These are phyloP conservation scores for Callorhinus ursinus DNA, from an alignment of 2,113 vertebrate species.

Conservation along the genomic window DNA sequence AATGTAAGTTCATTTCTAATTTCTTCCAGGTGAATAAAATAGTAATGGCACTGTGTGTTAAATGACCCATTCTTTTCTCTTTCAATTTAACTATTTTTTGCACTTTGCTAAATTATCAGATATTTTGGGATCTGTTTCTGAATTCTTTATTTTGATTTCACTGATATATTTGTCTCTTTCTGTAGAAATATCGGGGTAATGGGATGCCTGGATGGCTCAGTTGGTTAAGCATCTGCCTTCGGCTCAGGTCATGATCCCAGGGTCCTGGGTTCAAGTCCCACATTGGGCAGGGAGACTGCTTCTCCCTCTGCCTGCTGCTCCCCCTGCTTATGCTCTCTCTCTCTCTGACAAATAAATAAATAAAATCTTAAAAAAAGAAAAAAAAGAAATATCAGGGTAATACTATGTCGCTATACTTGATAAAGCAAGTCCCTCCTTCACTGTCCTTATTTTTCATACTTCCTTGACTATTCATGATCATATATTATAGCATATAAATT, in stretches of 20 bases:
- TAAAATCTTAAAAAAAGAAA: no score
- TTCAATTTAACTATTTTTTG: constrained; percentile 21
- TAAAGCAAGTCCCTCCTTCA: neutral
- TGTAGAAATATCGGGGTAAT: neutral
- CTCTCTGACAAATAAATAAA: no score
- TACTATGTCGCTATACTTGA: neutral
- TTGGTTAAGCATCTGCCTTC: neutral
- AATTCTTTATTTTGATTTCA: neutral
- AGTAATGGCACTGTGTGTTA: neutral
- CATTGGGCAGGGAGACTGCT: no score
- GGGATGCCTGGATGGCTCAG: neutral
- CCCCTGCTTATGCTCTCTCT: no score
- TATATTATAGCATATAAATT: neutral
- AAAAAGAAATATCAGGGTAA: neutral
- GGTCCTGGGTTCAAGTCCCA: no score
- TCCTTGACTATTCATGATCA: neutral
- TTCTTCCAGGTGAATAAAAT: neutral
- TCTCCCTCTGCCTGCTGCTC: no score
- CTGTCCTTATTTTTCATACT: neutral
- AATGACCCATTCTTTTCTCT: neutral
- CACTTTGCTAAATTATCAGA: neutral
- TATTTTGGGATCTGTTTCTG: neutral
- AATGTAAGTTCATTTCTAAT: neutral
- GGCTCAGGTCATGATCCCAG: no score
- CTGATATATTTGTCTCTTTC: neutral